Percentiles rank a stretch among this genome's conserved stretches.
phyloP scores from a whole-genome alignment of 1,140 invertebrate species.

The Dinoponera quadriceps region DNA sequence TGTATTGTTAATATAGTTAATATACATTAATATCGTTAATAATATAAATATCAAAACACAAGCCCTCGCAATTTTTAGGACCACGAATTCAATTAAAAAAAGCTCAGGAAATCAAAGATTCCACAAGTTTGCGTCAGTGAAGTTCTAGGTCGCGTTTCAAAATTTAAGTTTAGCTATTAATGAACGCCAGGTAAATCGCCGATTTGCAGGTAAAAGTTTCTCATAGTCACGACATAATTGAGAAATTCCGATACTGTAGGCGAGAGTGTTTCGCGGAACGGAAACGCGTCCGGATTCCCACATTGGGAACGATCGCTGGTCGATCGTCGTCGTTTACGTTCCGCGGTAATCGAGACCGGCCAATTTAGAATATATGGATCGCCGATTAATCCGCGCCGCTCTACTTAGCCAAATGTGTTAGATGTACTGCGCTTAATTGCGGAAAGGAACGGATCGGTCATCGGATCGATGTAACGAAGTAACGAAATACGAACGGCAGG shows the following conservation, averaged over 20 bases:
- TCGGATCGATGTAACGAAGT: slow-evolving; percentile 13
- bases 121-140: slow-evolving; percentile 1
- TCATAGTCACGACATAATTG: background rate
- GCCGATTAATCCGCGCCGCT: slow-evolving; percentile 2
- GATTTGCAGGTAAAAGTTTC: slow-evolving; percentile 10
- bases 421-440: slow-evolving; percentile 23
- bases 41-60: background rate
- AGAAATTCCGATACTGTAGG: slow-evolving; percentile 10
- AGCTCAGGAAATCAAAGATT: slow-evolving; percentile 9
- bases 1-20: too few relatives aligned
- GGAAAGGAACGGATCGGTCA: slow-evolving; percentile 6
- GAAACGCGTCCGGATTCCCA: slow-evolving; percentile 2
- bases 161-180: slow-evolving; percentile 9
- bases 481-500: slow-evolving; percentile 20
- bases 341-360: slow-evolving; percentile 5
- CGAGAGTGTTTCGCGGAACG: slow-evolving; percentile 1
- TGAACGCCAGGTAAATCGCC: background rate
- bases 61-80: background rate
- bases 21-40: background rate
- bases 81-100: background rate
- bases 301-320: slow-evolving; percentile 7
- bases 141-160: background rate
- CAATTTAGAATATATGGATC: slow-evolving; percentile 22
- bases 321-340: slow-evolving; percentile 20
- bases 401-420: slow-evolving; percentile 31